These are phyloP conservation scores for Ginglymostoma cirratum DNA, from an alignment of 2,113 vertebrate species.

Conservation along the genomic window DNA sequence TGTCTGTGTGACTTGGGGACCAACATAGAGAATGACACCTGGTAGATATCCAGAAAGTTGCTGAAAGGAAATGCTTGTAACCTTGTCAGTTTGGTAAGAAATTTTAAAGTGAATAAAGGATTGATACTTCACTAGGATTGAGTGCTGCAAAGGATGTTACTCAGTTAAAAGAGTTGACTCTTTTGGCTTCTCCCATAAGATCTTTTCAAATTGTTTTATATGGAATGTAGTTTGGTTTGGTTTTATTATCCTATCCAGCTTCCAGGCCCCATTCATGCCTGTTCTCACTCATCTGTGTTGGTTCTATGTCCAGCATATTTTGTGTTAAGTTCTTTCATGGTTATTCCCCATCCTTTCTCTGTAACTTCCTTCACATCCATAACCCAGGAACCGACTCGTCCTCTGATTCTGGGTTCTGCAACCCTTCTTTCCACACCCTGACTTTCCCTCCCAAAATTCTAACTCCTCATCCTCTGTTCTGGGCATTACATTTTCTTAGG, in stretches of 20 bases:
- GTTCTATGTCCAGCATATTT: not conserved
- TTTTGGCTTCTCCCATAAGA: too few species aligned
- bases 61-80: too few species aligned
- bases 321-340: not conserved
- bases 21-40: too few species aligned
- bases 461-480: not conserved
- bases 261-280: not conserved
- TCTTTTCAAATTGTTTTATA: too few species aligned
- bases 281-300: not conserved
- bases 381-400: not conserved
- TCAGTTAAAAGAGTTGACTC: too few species aligned
- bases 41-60: too few species aligned
- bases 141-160: too few species aligned
- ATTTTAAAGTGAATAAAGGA: too few species aligned
- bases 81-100: too few species aligned
- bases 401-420: not conserved
- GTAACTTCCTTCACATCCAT: not conserved
- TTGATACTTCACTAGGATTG: too few species aligned
- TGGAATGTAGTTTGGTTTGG: too few species aligned
- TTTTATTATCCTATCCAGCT: not conserved
- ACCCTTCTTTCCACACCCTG: not conserved
- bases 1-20: too few species aligned
- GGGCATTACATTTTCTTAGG: not conserved
- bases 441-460: not conserved
- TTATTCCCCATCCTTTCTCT: not conserved